Evolutionary conservation across 2,888 invertebrate species (phyloP).

Genomic region (Harpalus rubripes): DNA sequence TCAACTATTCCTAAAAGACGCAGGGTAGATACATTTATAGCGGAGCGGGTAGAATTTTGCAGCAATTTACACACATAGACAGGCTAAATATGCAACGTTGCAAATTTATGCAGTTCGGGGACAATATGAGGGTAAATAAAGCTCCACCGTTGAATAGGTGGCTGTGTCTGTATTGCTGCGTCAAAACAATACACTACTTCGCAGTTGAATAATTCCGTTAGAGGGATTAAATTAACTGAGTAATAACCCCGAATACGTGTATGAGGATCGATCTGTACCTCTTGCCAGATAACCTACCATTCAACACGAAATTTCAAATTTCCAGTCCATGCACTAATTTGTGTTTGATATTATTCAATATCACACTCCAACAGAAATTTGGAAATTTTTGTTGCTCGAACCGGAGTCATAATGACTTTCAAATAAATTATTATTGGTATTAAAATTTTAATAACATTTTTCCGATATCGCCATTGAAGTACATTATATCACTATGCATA

Average conservation of each 20-base stretch:
- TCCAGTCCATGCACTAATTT: neutral
- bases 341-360: no score
- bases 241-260: slow-evolving; percentile 27
- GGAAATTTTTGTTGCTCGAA: no score
- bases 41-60: slow-evolving; percentile 15
- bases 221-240: slow-evolving; percentile 45
- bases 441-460: no score
- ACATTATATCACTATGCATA: no score
- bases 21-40: slow-evolving; percentile 15
- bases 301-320: neutral
- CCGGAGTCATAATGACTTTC: no score
- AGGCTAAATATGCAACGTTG: slow-evolving; percentile 40
- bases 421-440: no score
- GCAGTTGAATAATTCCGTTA: slow-evolving; percentile 36
- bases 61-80: slow-evolving; percentile 42
- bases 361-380: no score
- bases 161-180: slow-evolving; percentile 39
- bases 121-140: slow-evolving; percentile 48
- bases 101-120: slow-evolving; percentile 35
- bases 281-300: neutral
- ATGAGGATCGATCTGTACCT: slow-evolving; percentile 8
- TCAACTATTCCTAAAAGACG: slow-evolving; percentile 34
- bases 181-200: slow-evolving; percentile 46
- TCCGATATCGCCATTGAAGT: no score
- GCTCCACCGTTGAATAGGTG: slow-evolving; percentile 29